phyloP scores from a whole-genome alignment of 2,888 invertebrate species.

The Lottia gigantea region DNA sequence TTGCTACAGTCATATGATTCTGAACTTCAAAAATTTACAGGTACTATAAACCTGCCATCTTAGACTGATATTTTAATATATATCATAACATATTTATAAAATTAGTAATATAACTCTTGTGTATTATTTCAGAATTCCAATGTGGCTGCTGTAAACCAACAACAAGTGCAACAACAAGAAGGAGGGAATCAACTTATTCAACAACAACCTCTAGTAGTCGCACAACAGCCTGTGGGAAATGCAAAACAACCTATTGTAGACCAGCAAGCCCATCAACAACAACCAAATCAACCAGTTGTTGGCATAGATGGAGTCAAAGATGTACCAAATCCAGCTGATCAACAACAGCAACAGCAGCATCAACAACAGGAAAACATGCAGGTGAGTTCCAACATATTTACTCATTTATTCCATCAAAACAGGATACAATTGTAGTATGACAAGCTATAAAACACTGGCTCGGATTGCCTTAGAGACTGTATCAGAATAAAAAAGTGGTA shows the following conservation, averaged over 20 bases:
- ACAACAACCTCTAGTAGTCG: too few species aligned
- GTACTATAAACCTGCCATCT: neutral
- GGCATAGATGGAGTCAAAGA: neutral
- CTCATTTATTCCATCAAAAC: too few species aligned
- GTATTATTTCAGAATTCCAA: too few species aligned
- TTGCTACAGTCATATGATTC: neutral
- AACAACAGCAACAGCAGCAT: neutral
- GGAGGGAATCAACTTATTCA: neutral
- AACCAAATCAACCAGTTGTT: neutral
- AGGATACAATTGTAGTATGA: too few species aligned
- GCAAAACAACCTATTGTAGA: neutral
- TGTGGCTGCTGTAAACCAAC: neutral
- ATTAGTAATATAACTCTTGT: too few species aligned
- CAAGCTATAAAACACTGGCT: too few species aligned
- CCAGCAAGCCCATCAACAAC: neutral
- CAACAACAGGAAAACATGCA: neutral
- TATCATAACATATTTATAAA: too few species aligned
- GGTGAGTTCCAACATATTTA: neutral
- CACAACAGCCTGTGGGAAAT: too few species aligned
- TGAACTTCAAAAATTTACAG: neutral
- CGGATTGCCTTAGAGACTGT: too few species aligned
- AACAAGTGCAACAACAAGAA: neutral
- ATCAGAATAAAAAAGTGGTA: too few species aligned
- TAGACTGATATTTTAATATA: too few species aligned
- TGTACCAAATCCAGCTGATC: neutral